Evolutionary conservation across 92 coral and sea anemone genomes (phyloP), one percentile per base, ranked within the genome.

Genomic region (Umimayanthus kanabou): DNA sequence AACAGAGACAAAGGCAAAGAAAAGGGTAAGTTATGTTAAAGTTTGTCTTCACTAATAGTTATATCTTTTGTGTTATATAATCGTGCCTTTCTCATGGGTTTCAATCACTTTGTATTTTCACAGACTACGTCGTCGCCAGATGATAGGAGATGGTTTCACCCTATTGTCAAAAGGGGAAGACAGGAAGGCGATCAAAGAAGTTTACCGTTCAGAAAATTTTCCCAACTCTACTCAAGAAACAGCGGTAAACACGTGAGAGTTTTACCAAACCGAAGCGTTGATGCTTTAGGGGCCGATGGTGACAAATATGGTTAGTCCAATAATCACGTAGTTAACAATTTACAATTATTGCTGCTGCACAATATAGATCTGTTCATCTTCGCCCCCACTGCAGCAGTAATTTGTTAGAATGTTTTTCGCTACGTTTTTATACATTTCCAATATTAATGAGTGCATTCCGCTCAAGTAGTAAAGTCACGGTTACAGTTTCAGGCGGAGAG

Each of bases 211-310:
- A 89, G 94, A 76, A 91, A 98, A 86, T 92, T 92, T 37, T 90
- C 98, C 39, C 99, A 97, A 88, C 94, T 97, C 65, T 97, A 97
- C 90, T 95, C 99, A 39, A 76, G 99, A 84, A 95, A 97, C 88
- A 95, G 97, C 70, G 93, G 97, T 45, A 89, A 89, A 26, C 98
- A 95, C 70, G 94, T 97, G 45, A 90, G 96, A 82, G 92, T 97
- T 67, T 77, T 92, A 40, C 88, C 92, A 33, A 87, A 81, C 40
- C 92, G 98, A 66, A 95, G 89, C 70, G 91, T 97, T 6, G 98
- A 94, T 55, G 99, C 99, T 22, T 75, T 74, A 64, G 99, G 99
- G 18, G 88, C 85, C 76, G 96, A 93, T 55, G 97, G 97, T 37
- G 93, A 95, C 74, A 92, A 91, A 90, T 94, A 91, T 88, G 99